Evolutionary conservation across 1,140 invertebrate genomes (phyloP).

Genomic region (Agraylea sexmaculata): DNA sequence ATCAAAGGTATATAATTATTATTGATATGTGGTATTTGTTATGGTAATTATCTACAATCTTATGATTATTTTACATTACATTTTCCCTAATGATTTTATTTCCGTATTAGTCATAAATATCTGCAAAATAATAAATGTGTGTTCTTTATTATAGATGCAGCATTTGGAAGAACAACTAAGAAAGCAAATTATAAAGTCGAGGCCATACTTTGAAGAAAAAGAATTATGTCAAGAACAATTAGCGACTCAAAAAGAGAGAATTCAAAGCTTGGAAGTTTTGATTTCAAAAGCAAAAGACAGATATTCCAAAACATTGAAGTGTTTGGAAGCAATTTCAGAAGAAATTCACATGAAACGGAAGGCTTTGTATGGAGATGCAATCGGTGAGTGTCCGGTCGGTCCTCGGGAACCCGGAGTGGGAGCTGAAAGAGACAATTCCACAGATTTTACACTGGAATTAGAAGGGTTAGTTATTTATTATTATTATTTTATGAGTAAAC

Average conservation of each 20-base stretch:
- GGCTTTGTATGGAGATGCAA: slow-evolving; percentile 32
- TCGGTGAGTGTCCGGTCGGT: slow-evolving; percentile 41
- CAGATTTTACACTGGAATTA: slow-evolving; percentile 28
- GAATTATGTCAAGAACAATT: slow-evolving; percentile 80
- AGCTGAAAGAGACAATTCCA: slow-evolving; percentile 52
- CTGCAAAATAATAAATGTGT: slow-evolving; percentile 5
- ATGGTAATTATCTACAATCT: neutral
- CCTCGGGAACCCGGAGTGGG: slow-evolving; percentile 83
- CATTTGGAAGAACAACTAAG: slow-evolving; percentile 65
- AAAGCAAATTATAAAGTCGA: slow-evolving; percentile 68
- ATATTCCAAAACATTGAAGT: slow-evolving; percentile 74
- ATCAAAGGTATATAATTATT: slow-evolving; percentile 45
- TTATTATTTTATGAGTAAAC: slow-evolving; percentile 23
- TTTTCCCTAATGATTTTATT: slow-evolving; percentile 1
- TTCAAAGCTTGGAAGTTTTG: slow-evolving; percentile 65
- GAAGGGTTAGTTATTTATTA: slow-evolving; percentile 14
- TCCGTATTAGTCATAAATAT: neutral
- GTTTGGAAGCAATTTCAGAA: slow-evolving; percentile 84
- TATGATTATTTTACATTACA: neutral
- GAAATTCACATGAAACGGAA: slow-evolving; percentile 72
- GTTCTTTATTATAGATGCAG: slow-evolving; percentile 42
- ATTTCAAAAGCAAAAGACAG: slow-evolving; percentile 70
- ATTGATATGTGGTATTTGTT: neutral
- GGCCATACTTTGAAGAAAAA: slow-evolving; percentile 90
- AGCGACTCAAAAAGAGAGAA: slow-evolving; percentile 76